Evolutionary conservation across 2,797 vertebrate genomes (phyloP).

Genomic region (Trematomus bernacchii): DNA sequence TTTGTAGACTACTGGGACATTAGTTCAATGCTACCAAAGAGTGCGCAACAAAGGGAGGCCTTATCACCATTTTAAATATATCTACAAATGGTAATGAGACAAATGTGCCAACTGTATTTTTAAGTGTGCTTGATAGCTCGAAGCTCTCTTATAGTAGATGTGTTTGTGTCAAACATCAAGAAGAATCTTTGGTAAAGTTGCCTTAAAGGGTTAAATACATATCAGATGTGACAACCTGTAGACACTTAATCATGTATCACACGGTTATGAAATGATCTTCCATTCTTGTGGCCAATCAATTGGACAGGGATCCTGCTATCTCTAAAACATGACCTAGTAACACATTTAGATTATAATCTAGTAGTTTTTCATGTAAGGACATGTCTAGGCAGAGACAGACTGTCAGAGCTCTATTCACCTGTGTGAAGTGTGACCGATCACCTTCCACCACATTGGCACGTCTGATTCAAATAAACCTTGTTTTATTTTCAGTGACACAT

Average conservation of each 20-base stretch:
- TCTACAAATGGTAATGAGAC: not conserved
- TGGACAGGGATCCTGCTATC: slow-evolving; percentile 39
- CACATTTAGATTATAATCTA: slow-evolving; percentile 51
- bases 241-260: slow-evolving; percentile 27
- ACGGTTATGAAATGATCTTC: slow-evolving; percentile 19
- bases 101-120: not conserved
- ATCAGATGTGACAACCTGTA: slow-evolving; percentile 25
- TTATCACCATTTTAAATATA: not conserved
- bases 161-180: not conserved
- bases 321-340: slow-evolving; percentile 59
- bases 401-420: not conserved
- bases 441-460: not conserved
- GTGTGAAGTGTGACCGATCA: slow-evolving; percentile 33
- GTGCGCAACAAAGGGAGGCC: not conserved
- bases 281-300: slow-evolving; percentile 46
- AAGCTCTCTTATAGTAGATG: not conserved
- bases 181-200: slow-evolving; percentile 9
- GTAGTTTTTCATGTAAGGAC: slow-evolving; percentile 33
- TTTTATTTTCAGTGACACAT: slow-evolving; percentile 44
- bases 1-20: not conserved
- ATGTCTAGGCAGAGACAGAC: slow-evolving; percentile 18
- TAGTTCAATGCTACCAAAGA: not conserved
- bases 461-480: slow-evolving; percentile 18
- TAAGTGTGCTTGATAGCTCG: not conserved
- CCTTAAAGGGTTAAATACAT: slow-evolving; percentile 1